These are phyloP conservation scores for Crossocerus cetratus DNA, from an alignment of 2,888 invertebrate genomes.

Conservation along the genomic window DNA sequence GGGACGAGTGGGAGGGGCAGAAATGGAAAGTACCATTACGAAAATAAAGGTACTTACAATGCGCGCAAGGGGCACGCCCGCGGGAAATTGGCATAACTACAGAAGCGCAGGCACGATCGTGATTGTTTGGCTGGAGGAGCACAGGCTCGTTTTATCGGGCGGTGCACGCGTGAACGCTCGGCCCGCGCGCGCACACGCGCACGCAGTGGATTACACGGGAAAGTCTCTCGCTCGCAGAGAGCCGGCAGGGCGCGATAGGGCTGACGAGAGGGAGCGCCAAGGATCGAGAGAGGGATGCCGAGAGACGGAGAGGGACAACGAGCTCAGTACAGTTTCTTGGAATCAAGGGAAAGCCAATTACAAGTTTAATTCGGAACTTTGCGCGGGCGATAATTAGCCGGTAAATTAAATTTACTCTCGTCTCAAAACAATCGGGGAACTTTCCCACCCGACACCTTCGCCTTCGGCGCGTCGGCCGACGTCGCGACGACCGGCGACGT, in stretches of 20 bases:
- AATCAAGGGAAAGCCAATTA: constrained; percentile 74
- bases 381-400: constrained; percentile 73
- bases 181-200: neutral
- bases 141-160: constrained; percentile 1
- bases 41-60: constrained; percentile 3
- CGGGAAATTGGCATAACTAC: constrained; percentile 1
- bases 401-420: constrained; percentile 74
- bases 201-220: neutral
- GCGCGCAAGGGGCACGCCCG: neutral
- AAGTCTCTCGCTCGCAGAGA: neutral
- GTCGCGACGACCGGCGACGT: constrained; percentile 45
- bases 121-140: neutral
- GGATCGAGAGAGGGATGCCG: no score
- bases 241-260: neutral
- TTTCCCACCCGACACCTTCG: constrained; percentile 50
- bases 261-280: neutral
- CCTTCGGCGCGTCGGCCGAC: neutral
- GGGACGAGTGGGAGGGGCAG: neutral
- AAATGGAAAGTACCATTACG: constrained; percentile 5
- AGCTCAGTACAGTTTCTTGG: constrained; percentile 70
- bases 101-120: constrained; percentile 6
- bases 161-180: neutral
- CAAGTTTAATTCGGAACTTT: constrained; percentile 75
- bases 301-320: neutral
- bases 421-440: constrained; percentile 71